These are phyloP conservation scores for Acrocephalus scirpaceus DNA, from an alignment of 2,797 vertebrate genomes.

Conservation along the genomic window DNA sequence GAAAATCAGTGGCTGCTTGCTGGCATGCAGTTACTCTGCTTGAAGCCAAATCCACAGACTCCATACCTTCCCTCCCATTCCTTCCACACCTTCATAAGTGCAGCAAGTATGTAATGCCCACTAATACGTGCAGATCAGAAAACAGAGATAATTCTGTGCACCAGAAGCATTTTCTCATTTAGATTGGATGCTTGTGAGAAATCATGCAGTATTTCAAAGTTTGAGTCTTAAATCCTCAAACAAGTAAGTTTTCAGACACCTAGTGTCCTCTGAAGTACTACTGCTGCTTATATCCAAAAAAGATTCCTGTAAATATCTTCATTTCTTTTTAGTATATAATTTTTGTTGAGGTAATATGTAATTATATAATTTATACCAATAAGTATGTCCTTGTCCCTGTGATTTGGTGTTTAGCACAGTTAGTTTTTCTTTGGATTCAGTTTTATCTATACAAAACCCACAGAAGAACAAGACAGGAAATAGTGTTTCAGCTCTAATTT, in stretches of 20 bases:
- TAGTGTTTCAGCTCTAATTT: neutral
- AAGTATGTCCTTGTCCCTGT: neutral
- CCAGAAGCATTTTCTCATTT: neutral
- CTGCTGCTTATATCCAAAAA: neutral
- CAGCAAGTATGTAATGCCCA: neutral
- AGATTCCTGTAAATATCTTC: neutral
- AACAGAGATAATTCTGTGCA: neutral
- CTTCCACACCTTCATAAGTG: neutral
- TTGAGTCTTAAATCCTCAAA: neutral
- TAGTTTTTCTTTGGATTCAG: neutral
- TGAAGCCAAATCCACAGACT: neutral
- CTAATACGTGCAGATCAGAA: neutral
- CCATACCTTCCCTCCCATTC: neutral
- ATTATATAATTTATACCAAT: neutral
- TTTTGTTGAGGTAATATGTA: neutral
- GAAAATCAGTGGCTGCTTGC: constrained; percentile 17
- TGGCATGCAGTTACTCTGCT: neutral
- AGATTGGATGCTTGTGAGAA: neutral
- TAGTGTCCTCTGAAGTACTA: neutral
- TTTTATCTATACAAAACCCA: neutral
- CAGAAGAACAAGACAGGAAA: neutral
- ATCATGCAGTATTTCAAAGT: neutral
- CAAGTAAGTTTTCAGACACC: neutral
- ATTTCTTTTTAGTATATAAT: neutral
- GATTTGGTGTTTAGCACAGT: neutral